phyloP scores from a whole-genome alignment of 2,113 vertebrate genomes.

The Notarius quadriscutis region DNA sequence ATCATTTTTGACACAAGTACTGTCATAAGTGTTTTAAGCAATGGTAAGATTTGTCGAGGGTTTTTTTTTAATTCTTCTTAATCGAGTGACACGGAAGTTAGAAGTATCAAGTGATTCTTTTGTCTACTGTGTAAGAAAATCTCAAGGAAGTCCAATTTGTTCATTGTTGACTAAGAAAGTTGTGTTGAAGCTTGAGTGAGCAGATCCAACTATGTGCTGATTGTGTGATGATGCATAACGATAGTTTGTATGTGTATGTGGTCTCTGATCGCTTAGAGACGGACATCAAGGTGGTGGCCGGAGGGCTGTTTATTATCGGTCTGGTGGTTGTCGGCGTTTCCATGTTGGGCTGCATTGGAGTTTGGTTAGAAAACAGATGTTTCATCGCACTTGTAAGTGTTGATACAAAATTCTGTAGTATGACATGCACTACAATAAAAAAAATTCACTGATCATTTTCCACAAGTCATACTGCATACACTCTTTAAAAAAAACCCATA shows the following conservation, averaged over 20 bases:
- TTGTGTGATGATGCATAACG: neutral
- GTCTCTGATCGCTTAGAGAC: constrained; percentile 32
- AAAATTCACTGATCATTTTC: neutral
- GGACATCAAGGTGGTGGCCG: constrained; percentile 49
- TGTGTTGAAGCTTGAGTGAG: neutral
- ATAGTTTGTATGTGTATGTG: constrained; percentile 5
- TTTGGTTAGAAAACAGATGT: constrained; percentile 50
- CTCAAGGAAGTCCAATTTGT: neutral
- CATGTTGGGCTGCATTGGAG: constrained; percentile 50
- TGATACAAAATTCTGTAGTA: neutral
- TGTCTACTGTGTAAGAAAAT: neutral
- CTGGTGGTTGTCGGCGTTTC: constrained; percentile 53
- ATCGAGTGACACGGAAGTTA: neutral
- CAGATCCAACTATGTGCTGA: neutral
- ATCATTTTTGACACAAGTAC: constrained; percentile 62
- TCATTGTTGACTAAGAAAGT: neutral
- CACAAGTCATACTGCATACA: neutral
- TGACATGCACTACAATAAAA: neutral
- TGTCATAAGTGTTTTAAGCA: constrained; percentile 52
- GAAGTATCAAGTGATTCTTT: neutral
- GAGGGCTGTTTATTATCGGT: constrained; percentile 54
- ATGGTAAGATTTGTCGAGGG: constrained; percentile 46
- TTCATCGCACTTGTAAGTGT: constrained; percentile 53
- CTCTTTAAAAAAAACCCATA: neutral
- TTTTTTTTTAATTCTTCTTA: neutral